Percentiles rank a stretch among this genome's conserved stretches.
Evolutionary conservation across 1,140 invertebrate genomes (phyloP).

Genomic region (Agrypnia vestita): DNA sequence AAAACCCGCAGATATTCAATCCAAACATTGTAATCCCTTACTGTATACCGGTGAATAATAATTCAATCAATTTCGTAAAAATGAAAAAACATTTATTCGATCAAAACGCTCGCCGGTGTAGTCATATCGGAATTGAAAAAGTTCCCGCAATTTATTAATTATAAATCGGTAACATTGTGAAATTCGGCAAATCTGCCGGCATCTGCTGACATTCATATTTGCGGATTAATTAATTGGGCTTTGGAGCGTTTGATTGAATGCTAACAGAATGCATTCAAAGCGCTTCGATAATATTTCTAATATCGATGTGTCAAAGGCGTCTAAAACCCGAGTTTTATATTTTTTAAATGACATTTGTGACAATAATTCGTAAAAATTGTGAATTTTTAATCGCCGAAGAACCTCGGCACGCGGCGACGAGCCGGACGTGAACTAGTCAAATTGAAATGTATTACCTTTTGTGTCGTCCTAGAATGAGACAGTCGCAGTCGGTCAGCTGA

Average conservation of each 20-base stretch:
- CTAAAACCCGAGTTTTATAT: background rate
- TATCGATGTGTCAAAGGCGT: slow-evolving; percentile 11
- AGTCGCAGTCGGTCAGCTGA: slow-evolving; percentile 18
- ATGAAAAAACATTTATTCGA: too few relatives aligned
- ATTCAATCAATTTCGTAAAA: too few relatives aligned
- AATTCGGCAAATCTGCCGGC: background rate
- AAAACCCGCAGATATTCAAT: too few relatives aligned
- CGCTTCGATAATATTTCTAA: background rate
- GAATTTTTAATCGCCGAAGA: too few relatives aligned
- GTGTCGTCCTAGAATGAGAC: slow-evolving; percentile 22
- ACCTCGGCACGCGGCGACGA: too few relatives aligned
- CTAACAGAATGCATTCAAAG: slow-evolving; percentile 38
- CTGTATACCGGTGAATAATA: too few relatives aligned
- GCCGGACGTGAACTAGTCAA: background rate
- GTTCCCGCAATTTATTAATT: too few relatives aligned
- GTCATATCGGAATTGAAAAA: too few relatives aligned
- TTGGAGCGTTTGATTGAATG: slow-evolving; percentile 39
- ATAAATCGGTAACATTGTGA: too few relatives aligned
- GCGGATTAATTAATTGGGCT: slow-evolving; percentile 39
- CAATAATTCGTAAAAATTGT: too few relatives aligned
- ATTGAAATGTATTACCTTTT: slow-evolving; percentile 31
- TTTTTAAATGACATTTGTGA: background rate
- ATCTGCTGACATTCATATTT: slow-evolving; percentile 38
- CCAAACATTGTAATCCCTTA: too few relatives aligned
- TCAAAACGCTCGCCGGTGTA: too few relatives aligned